These are phyloP conservation scores for Xiphophorus hellerii DNA, from an alignment of 2,113 vertebrate genomes.

Conservation along the genomic window DNA sequence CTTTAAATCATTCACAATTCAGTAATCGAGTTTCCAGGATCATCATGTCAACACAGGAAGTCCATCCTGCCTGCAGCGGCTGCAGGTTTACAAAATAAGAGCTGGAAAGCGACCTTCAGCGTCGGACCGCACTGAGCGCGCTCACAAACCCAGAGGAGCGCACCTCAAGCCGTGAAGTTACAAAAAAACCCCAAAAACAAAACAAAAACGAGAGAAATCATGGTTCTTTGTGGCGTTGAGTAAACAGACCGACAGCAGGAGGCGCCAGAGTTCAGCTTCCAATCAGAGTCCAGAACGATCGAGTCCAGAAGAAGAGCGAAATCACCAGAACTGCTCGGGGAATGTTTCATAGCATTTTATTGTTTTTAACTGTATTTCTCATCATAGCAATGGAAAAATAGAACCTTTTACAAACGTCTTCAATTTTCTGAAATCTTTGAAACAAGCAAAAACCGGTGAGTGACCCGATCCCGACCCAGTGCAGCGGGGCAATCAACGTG, in stretches of 20 bases:
- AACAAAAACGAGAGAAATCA: conserved; percentile 2
- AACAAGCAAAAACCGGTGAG: conserved; percentile 73
- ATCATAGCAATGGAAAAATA: conserved; percentile 98
- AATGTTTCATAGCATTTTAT: conserved; percentile 96
- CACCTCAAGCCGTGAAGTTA: conserved; percentile 11
- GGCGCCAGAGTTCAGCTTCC: conserved; percentile 32
- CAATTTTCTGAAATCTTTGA: conserved; percentile 70
- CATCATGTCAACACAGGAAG: conserved; percentile 60
- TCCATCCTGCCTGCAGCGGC: conserved; percentile 33
- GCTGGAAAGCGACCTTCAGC: conserved; percentile 15
- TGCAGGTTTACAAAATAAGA: conserved; percentile 48
- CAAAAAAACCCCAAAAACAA: conserved; percentile 6
- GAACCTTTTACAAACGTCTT: conserved; percentile 95
- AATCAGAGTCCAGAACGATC: conserved; percentile 31
- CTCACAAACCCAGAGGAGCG: not conserved
- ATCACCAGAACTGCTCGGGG: conserved; percentile 84
- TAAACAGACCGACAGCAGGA: conserved; percentile 33
- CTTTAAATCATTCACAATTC: conserved; percentile 72
- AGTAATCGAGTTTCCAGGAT: conserved; percentile 49
- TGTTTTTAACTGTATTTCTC: conserved; percentile 81
- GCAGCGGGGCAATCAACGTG: conserved; percentile 79
- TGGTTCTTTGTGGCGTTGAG: conserved; percentile 38
- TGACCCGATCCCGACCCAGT: conserved; percentile 80
- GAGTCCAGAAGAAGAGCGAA: conserved; percentile 56
- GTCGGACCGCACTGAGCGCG: conserved; percentile 11